These are phyloP conservation scores for Cylas formicarius DNA, from an alignment of 1,140 invertebrate species.

Conservation along the genomic window DNA sequence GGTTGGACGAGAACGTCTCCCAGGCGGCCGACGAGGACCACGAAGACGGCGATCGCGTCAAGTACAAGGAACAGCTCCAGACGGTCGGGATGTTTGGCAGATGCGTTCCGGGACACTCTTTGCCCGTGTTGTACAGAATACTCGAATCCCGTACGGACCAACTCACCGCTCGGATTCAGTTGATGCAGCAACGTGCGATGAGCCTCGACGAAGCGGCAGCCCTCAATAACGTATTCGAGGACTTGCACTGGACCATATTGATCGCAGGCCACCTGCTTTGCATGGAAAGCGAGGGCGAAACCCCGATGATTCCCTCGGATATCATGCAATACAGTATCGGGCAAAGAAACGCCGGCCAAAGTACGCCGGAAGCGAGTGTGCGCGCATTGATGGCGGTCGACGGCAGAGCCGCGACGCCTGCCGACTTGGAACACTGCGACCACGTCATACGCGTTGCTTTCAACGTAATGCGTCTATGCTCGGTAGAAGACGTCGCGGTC, in stretches of 20 bases:
- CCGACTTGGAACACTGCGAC: conserved; percentile 49
- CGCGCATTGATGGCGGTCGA: conserved; percentile 46
- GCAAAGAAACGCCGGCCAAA: conserved; percentile 34
- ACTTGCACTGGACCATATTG: conserved; percentile 82
- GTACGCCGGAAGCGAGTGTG: conserved; percentile 29
- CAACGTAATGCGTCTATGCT: conserved; percentile 59
- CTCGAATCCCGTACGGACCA: conserved; percentile 57
- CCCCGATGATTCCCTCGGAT: conserved; percentile 66
- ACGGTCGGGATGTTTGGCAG: conserved; percentile 52
- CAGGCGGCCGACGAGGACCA: conserved; percentile 45
- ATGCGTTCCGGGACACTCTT: conserved; percentile 47
- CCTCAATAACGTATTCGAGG: conserved; percentile 66
- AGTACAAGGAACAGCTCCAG: conserved; percentile 63
- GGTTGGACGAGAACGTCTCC: conserved; percentile 51
- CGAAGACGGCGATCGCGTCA: conserved; percentile 63
- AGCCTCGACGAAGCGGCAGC: conserved; percentile 48
- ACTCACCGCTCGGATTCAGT: conserved; percentile 57
- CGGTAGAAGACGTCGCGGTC: conserved; percentile 59
- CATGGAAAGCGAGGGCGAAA: conserved; percentile 68
- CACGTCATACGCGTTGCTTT: conserved; percentile 58
- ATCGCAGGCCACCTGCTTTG: conserved; percentile 68
- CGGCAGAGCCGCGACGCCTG: conserved; percentile 31
- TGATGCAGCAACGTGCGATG: conserved; percentile 52
- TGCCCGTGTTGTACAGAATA: conserved; percentile 53
- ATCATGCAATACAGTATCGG: conserved; percentile 64